Conservation (phyloP, 2,113 vertebrate genomes). For the Spheniscus mendiculus region DNA sequence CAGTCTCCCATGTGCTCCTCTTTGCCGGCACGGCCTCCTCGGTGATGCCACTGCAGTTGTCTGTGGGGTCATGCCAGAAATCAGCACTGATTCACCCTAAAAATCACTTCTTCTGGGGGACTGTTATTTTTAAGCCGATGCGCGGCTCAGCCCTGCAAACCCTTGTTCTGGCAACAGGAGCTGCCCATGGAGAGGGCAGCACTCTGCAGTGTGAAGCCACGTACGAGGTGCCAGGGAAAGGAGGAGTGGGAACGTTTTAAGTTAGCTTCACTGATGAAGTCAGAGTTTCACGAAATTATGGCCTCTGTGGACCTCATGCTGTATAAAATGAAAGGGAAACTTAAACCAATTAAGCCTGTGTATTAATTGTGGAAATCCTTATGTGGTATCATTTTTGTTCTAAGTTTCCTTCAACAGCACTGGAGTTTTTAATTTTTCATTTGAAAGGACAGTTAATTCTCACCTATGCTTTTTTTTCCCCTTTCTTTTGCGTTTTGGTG, state of each 20-base stretch:
- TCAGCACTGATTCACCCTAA: background rate
- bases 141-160: background rate
- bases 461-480: background rate
- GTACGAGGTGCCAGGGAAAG: background rate
- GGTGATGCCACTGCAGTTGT: background rate
- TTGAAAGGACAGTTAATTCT: conserved; percentile 29
- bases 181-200: background rate
- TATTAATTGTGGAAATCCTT: conserved; percentile 26
- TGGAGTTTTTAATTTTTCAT: conserved; percentile 4
- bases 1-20: background rate
- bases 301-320: background rate
- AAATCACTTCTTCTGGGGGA: background rate
- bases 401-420: background rate
- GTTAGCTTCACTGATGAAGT: background rate
- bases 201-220: background rate
- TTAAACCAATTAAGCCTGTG: background rate
- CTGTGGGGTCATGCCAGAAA: background rate
- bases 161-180: background rate
- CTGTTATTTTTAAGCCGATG: background rate
- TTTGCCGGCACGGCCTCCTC: background rate
- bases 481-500: background rate
- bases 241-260: background rate
- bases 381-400: background rate
- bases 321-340: background rate
- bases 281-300: background rate